Percentiles rank a stretch among this genome's conserved stretches.
These are phyloP conservation scores for Perizoma affinitatum DNA, from an alignment of 2,888 invertebrate species.

Conservation along the genomic window DNA sequence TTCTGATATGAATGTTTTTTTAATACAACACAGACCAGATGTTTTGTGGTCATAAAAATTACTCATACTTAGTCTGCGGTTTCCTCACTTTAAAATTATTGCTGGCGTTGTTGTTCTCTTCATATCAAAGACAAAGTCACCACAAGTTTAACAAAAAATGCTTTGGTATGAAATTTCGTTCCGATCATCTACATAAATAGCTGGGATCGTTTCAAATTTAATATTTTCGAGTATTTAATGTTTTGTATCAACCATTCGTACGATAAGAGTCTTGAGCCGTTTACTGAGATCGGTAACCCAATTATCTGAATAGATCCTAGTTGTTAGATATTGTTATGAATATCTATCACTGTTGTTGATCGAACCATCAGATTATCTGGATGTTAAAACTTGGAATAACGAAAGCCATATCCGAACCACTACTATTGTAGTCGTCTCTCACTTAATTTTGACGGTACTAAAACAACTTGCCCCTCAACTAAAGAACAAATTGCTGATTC, in stretches of 20 bases:
- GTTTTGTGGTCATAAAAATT: conserved; percentile 19
- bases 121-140: too few species aligned
- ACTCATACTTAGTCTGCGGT: conserved; percentile 6
- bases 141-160: too few species aligned
- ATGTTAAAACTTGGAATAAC: neutral
- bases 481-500: too few species aligned
- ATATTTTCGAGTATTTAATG: conserved; percentile 17
- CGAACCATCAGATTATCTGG: conserved; percentile 7
- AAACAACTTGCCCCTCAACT: too few species aligned
- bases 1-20: conserved; percentile 1
- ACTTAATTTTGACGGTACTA: too few species aligned
- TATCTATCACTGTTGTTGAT: conserved; percentile 17
- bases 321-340: conserved; percentile 18
- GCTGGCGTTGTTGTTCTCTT: too few species aligned
- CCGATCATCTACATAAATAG: neutral
- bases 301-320: conserved; percentile 31
- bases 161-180: neutral
- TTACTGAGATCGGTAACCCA: conserved; percentile 34
- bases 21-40: conserved; percentile 1
- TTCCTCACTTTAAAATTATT: too few species aligned
- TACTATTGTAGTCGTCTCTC: too few species aligned
- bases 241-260: conserved; percentile 19
- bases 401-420: neutral
- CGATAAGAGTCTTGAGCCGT: conserved; percentile 25
- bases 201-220: conserved; percentile 2